Conservation (phyloP, 2,113 vertebrate genomes). For the Mirza zaza region DNA sequence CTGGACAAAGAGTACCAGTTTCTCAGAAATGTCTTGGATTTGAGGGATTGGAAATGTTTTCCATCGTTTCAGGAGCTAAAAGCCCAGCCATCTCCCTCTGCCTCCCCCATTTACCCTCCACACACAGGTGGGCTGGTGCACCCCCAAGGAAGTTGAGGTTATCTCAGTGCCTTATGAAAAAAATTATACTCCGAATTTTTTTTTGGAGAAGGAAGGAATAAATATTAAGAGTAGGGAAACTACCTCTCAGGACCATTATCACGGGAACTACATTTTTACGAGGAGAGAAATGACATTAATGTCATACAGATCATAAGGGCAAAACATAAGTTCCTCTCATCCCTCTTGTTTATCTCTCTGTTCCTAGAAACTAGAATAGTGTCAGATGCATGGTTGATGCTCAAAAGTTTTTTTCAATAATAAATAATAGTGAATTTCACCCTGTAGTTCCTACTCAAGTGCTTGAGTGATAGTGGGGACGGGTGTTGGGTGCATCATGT, state of each 20-base stretch:
- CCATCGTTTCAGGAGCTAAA: conserved; percentile 34
- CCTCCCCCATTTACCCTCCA: too few species aligned
- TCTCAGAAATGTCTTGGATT: background rate
- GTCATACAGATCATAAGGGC: background rate
- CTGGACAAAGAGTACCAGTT: background rate
- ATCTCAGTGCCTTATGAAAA: background rate
- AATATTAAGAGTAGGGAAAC: background rate
- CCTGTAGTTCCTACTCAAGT: too few species aligned
- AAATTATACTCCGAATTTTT: background rate
- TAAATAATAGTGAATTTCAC: background rate
- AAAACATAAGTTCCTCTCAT: background rate
- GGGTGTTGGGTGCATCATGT: background rate
- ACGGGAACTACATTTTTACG: background rate
- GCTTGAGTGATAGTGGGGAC: background rate
- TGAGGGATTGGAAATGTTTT: background rate
- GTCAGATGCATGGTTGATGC: background rate
- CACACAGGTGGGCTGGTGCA: background rate
- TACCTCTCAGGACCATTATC: background rate
- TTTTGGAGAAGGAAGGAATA: background rate
- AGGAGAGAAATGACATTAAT: background rate
- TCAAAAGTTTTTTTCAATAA: background rate
- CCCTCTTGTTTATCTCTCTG: background rate
- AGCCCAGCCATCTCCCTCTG: background rate
- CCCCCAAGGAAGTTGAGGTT: background rate
- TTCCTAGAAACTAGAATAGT: background rate